A percentile compares a stretch with the other conserved stretches of the same genome.
phyloP scores from a whole-genome alignment of 2,113 vertebrate species.

The Natator depressus region DNA sequence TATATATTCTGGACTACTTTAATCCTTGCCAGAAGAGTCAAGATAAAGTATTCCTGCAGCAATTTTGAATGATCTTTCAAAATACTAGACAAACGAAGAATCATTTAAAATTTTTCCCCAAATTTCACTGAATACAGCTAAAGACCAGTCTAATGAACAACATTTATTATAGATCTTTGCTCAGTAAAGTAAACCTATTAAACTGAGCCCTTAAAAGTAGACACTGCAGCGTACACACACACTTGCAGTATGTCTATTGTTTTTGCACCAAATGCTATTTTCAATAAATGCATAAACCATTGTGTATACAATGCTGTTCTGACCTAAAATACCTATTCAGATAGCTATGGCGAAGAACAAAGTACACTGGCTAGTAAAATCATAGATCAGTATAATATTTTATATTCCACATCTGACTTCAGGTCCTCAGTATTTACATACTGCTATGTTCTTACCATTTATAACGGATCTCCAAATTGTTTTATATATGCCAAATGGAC shows the following conservation, averaged over 20 bases:
- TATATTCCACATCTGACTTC: background rate
- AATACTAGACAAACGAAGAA: background rate
- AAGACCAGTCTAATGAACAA: background rate
- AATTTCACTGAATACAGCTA: background rate
- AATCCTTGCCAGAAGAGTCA: background rate
- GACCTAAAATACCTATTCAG: background rate
- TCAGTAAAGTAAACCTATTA: background rate
- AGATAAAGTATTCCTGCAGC: background rate
- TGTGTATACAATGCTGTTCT: background rate
- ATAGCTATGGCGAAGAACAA: background rate
- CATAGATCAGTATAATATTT: background rate
- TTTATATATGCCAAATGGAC: background rate
- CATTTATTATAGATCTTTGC: conserved; percentile 17
- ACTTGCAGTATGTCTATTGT: conserved; percentile 8
- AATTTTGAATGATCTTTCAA: background rate
- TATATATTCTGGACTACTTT: background rate
- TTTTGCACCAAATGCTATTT: conserved; percentile 2
- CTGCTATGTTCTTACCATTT: background rate
- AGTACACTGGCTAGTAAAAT: background rate
- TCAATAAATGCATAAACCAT: background rate
- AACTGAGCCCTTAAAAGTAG: background rate
- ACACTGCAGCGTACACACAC: background rate
- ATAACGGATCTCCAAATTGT: background rate
- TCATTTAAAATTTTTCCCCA: background rate
- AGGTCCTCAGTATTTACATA: background rate